phyloP scores from a whole-genome alignment of 2,113 vertebrate genomes.

The Porphyrio hochstetteri region DNA sequence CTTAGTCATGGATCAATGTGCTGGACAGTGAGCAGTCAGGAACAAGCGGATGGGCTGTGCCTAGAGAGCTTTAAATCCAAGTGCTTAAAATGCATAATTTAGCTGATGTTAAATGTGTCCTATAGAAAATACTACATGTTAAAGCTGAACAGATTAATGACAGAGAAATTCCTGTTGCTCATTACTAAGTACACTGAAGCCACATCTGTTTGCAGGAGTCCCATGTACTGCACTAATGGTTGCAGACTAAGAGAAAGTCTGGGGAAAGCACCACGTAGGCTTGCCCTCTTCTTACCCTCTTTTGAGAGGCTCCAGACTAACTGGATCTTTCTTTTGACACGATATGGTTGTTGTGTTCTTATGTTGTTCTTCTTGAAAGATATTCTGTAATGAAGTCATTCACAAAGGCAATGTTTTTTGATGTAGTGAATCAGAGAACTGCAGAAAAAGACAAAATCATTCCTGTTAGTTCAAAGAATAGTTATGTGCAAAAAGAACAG shows the following conservation, averaged over 20 bases:
- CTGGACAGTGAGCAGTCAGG: background rate
- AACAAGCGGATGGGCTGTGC: background rate
- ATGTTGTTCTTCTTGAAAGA: background rate
- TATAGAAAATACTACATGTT: background rate
- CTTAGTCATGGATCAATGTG: conserved; percentile 7
- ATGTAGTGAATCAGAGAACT: background rate
- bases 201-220: background rate
- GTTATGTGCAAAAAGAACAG: background rate
- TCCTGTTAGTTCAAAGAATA: conserved; percentile 15
- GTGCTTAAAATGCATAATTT: background rate
- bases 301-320: background rate
- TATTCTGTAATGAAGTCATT: background rate
- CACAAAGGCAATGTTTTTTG: background rate
- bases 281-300: background rate
- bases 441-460: conserved; percentile 9
- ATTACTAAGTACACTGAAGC: background rate
- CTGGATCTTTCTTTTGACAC: background rate
- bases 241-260: background rate
- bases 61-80: background rate
- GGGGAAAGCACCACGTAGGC: background rate
- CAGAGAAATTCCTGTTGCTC: background rate
- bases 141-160: background rate
- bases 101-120: background rate
- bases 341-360: background rate
- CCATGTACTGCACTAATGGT: background rate